A percentile compares a stretch with the other conserved stretches of the same genome.
Conservation (phyloP, 2,888 invertebrate genomes). For the Gordius sp. region DNA sequence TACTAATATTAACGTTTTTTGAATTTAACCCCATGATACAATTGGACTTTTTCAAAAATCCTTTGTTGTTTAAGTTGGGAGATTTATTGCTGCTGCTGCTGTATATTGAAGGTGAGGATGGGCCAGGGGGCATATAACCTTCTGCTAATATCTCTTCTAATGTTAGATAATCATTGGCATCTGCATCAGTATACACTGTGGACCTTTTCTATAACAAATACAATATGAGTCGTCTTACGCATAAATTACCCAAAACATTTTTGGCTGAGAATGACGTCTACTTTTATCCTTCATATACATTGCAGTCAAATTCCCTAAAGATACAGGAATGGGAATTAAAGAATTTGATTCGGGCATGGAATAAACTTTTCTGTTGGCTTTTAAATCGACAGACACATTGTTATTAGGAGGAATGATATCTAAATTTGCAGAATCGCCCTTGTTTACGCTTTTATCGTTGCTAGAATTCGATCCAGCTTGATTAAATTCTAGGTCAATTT, state of each 20-base stretch:
- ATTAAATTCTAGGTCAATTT: too few species aligned
- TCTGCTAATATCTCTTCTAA: conserved; percentile 18
- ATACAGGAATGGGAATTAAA: neutral
- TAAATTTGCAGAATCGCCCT: too few species aligned
- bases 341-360: too few species aligned
- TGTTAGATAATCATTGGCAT: conserved; percentile 19
- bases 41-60: too few species aligned
- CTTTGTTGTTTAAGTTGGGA: too few species aligned
- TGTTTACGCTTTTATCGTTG: too few species aligned
- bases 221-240: neutral
- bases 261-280: conserved; percentile 7
- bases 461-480: too few species aligned
- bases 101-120: too few species aligned
- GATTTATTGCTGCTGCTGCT: too few species aligned
- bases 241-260: neutral
- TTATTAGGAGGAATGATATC: too few species aligned
- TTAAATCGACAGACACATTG: too few species aligned
- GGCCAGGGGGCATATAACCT: neutral
- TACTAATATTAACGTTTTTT: conserved; percentile 1
- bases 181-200: conserved; percentile 4
- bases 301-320: neutral
- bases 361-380: too few species aligned
- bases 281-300: conserved; percentile 8
- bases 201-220: neutral
- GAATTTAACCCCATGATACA: neutral